These are phyloP conservation scores for Stenurella melanura DNA, from an alignment of 2,888 invertebrate genomes.

Conservation along the genomic window DNA sequence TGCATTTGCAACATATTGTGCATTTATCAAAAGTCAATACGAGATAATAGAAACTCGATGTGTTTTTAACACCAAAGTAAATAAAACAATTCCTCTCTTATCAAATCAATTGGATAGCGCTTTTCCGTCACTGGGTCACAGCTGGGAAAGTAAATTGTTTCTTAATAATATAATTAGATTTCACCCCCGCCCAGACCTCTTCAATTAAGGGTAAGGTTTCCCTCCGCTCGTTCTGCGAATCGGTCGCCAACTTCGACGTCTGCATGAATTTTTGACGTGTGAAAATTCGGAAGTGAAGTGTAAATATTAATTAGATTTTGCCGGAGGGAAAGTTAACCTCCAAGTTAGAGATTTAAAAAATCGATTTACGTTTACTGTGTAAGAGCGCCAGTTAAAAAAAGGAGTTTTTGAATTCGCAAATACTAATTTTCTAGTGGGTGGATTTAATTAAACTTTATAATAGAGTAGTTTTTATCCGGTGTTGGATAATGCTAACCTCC, in stretches of 20 bases:
- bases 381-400: not conserved
- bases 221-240: not conserved
- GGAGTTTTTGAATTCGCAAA: not conserved
- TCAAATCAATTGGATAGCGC: not conserved
- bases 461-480: not conserved
- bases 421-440: not conserved
- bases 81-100: not conserved
- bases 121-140: slow-evolving; percentile 2
- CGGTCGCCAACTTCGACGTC: not conserved
- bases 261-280: slow-evolving; percentile 9
- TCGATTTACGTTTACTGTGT: not conserved
- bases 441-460: not conserved
- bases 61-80: not conserved
- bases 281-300: slow-evolving; percentile 5
- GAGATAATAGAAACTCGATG: not conserved
- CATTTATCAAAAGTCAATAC: slow-evolving; percentile 2
- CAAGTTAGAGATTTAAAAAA: not conserved
- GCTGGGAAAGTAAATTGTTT: slow-evolving; percentile 18
- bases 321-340: not conserved
- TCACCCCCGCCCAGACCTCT: not conserved
- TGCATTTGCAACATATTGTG: not conserved
- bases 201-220: slow-evolving; percentile 16
- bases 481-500: not conserved
- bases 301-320: slow-evolving; percentile 8
- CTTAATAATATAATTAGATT: slow-evolving; percentile 22